Base-by-base conservation (phyloP, 2,113 vertebrate genomes). In the Kryptolebias marmoratus region DNA sequence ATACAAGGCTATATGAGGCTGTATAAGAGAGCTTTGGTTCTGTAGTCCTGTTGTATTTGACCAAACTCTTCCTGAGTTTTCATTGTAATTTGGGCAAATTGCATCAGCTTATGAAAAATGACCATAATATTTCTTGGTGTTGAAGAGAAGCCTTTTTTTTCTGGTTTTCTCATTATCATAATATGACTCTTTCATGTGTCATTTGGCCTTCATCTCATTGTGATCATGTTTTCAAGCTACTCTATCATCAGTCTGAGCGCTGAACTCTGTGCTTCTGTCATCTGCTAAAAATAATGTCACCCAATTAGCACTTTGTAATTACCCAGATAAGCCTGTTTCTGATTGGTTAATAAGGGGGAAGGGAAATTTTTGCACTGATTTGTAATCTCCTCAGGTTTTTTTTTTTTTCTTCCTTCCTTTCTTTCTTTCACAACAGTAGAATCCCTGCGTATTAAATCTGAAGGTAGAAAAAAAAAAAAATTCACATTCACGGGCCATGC, bases 271-370 rank as follows among this genome's bases (percentile, higher is more conserved):
- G 39, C 14, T 70, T 78, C 72, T 68, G 16, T 81, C 64, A 61
- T 75, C 54, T 55, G 62, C 56, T 82, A 71, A 81, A 81, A 80
- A 79, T 83, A 85, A 89, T 82, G 62, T 77, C 75, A 64, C 77
- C 71, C 71, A 85, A 87, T 90, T 90, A 88, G 79, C 75, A 79
- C 64, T 73, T 72, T 80, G 54, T 85, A 85, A 89, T 89, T 71
- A 83, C 69, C 71, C 79, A 68, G 55, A 84, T 56, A 83, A 59
- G 32, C 65, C 70, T 42, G 68, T 81, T 75, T 59, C 57, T 81
- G 71, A 88, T 84, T 88, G 80, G 80, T 79, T 30, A 57, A 55
- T 28, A 50, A 67, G 31, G 62, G 39, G 39, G 39, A 42, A 68
- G 56, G 30, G 60, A 66, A 79, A 76, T 47, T 76, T 52, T 63